Conservation (phyloP, 2,797 vertebrate genomes). For the Argya squamiceps region DNA sequence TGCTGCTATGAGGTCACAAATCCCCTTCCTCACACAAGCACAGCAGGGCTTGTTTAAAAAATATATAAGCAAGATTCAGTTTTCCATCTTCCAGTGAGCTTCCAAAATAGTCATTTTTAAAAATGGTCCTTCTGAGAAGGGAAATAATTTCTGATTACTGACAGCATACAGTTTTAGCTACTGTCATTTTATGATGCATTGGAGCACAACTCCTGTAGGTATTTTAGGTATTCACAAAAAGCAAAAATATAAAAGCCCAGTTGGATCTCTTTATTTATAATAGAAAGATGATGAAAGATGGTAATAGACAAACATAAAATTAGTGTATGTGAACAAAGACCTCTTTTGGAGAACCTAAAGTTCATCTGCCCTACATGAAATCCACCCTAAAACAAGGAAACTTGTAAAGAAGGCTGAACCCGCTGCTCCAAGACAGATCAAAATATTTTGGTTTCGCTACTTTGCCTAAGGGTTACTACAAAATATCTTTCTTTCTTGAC, state of each 20-base stretch:
- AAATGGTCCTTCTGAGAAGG: not conserved
- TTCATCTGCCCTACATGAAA: not conserved
- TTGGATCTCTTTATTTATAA: not conserved
- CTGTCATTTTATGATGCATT: not conserved
- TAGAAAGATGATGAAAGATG: not conserved
- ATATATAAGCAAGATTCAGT: not conserved
- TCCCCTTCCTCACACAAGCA: not conserved
- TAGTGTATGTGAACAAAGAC: not conserved
- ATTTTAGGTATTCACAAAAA: not conserved
- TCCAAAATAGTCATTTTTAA: not conserved
- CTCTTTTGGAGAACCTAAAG: not conserved
- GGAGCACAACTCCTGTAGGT: not conserved
- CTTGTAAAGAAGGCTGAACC: not conserved
- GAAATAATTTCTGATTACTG: not conserved
- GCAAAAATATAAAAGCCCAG: not conserved
- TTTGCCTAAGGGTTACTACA: constrained; percentile 24
- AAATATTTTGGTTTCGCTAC: constrained; percentile 28
- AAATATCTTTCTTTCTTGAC: constrained; percentile 7
- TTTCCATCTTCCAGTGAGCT: not conserved
- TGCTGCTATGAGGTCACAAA: not conserved
- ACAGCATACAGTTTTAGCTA: not conserved
- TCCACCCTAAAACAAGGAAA: not conserved
- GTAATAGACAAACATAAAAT: not conserved
- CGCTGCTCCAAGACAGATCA: not conserved
- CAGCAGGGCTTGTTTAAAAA: not conserved